Conservation (phyloP, 2,113 vertebrate species). For the Apeltes quadracus region DNA sequence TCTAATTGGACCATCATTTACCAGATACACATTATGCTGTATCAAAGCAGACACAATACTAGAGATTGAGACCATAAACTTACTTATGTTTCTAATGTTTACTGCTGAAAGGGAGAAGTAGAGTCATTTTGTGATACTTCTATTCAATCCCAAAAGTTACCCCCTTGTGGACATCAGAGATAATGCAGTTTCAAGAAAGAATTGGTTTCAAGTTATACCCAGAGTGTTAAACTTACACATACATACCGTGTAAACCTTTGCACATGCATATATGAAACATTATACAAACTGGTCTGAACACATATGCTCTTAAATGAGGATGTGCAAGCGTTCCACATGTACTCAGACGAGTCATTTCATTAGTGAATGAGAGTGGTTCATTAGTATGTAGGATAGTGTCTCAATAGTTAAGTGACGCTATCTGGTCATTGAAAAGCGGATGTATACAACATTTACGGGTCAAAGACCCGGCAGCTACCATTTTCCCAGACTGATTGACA, state of each 20-base stretch:
- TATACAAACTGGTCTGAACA: too few relatives aligned
- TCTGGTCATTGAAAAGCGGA: background rate
- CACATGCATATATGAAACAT: too few relatives aligned
- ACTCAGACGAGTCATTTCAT: too few relatives aligned
- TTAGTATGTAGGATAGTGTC: too few relatives aligned
- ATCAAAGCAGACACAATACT: too few relatives aligned
- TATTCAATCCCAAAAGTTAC: background rate
- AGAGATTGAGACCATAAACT: background rate
- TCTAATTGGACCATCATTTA: too few relatives aligned
- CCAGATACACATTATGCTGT: too few relatives aligned
- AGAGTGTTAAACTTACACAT: background rate
- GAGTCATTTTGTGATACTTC: background rate
- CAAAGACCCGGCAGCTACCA: background rate
- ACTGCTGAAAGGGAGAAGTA: background rate
- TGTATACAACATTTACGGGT: background rate
- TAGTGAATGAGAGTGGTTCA: too few relatives aligned
- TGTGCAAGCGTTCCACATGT: too few relatives aligned
- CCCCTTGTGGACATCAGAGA: too few relatives aligned
- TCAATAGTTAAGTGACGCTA: background rate
- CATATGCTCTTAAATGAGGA: too few relatives aligned
- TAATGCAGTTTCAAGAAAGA: background rate
- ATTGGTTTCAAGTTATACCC: background rate
- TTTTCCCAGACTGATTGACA: conserved; percentile 20
- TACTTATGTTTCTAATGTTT: background rate
- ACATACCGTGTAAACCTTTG: too few relatives aligned